Evolutionary conservation across 2,888 invertebrate genomes (phyloP), one percentile per base, ranked within the genome.

Genomic region (Pelosia muscerda): DNA sequence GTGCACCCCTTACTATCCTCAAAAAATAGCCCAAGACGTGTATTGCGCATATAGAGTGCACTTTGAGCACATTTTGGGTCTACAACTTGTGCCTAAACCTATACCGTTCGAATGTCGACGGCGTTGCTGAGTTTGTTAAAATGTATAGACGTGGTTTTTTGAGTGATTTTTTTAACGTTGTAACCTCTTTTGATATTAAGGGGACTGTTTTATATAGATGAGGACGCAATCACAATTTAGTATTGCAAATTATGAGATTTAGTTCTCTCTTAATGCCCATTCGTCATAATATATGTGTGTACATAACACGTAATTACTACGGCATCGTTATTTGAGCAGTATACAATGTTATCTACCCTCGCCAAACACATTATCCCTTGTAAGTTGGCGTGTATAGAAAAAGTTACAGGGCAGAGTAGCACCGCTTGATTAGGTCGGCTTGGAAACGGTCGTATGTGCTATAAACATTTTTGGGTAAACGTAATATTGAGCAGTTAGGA

Each of bases 381-480:
- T 82, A 76, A 81, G 76, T 76, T 75, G 71, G 76, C 63, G 73
- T 79, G 68, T 68, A 78, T 73, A 82, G 82, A 86, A 86, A 86
- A 87, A 85, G 82, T 83, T 82, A 84, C 76, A 63, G 66, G 58
- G 53, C 19, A 38, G 60, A 84, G 85, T 86, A 86, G 83, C 86
- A 81, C 82, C 85, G 88, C 88, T 90, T 94, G 94, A 94, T 94
- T 94, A 94, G 89, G 84, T 88, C 84, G 87, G 88, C 84, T 80
- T 81, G 78, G 79, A 78, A 92, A 92, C 88, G 88, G 87, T 85
- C 86, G 84, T 84, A 87, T 85, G 84, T 80, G 86, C 90, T 84
- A 90, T 92, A 92, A 91, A 92, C 88, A 92, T 91, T 92, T 93
- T 93, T 92, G 92, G 92, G 92, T 92, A 91, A 91, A 91, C 88